These are phyloP conservation scores for Carassius carassius DNA, from an alignment of 2,113 vertebrate genomes.

Conservation along the genomic window DNA sequence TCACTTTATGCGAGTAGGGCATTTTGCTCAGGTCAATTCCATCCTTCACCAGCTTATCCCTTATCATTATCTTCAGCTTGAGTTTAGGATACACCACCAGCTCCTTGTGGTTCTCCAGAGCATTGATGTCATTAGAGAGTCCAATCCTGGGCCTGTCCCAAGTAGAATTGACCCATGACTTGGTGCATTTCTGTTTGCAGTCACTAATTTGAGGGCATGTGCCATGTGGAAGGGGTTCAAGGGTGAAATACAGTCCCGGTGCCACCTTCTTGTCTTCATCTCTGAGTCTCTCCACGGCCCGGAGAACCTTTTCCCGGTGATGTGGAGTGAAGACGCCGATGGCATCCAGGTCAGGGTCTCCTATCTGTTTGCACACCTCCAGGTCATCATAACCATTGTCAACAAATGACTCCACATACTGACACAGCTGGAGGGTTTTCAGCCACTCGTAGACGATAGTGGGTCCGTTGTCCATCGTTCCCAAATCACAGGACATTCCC, in stretches of 20 bases:
- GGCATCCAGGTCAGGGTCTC: slow-evolving; percentile 93
- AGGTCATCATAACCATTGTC: slow-evolving; percentile 97
- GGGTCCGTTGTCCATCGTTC: slow-evolving; percentile 81
- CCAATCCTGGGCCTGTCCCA: slow-evolving; percentile 47
- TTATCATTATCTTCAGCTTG: slow-evolving; percentile 92
- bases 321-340: slow-evolving; percentile 86
- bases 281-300: no score
- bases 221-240: slow-evolving; percentile 78
- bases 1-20: slow-evolving; percentile 91
- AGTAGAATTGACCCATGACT: slow-evolving; percentile 49
- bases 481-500: no score
- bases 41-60: slow-evolving; percentile 91
- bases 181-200: slow-evolving; percentile 35
- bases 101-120: slow-evolving; percentile 70
- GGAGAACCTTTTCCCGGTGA: slow-evolving; percentile 73
- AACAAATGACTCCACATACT: slow-evolving; percentile 92
- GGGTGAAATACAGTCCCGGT: slow-evolving; percentile 87
- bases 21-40: slow-evolving; percentile 88
- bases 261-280: slow-evolving; percentile 50
- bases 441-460: slow-evolving; percentile 95
- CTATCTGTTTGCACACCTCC: slow-evolving; percentile 98
- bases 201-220: slow-evolving; percentile 59
- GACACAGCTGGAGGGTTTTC: slow-evolving; percentile 84
- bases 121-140: slow-evolving; percentile 69
- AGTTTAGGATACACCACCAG: slow-evolving; percentile 85